These are phyloP conservation scores for Ophioderma brevispina DNA, from an alignment of 35 echinoderm and acorn worm genomes.

Conservation along the genomic window DNA sequence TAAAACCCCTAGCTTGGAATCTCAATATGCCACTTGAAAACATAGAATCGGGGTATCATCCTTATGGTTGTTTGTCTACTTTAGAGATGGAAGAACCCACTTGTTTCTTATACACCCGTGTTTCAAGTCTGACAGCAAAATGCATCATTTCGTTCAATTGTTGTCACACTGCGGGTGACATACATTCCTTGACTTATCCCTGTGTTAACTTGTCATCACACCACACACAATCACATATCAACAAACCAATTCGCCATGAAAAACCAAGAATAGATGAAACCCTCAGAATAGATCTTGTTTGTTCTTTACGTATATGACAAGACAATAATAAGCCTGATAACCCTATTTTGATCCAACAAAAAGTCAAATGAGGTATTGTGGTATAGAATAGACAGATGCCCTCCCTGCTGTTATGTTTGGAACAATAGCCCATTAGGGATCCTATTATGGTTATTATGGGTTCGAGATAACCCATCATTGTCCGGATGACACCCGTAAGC, in stretches of 20 bases:
- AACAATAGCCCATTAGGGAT: neutral
- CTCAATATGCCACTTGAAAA: too few species aligned
- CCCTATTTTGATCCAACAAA: neutral
- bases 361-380: neutral
- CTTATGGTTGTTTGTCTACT: too few species aligned
- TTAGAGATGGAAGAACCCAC: too few species aligned
- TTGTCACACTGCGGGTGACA: too few species aligned
- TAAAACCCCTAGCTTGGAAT: too few species aligned
- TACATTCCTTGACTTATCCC: too few species aligned
- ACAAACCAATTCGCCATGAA: neutral
- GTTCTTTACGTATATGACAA: neutral
- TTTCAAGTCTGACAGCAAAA: too few species aligned
- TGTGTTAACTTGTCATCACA: too few species aligned
- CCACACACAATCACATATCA: neutral
- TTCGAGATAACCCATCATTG: neutral
- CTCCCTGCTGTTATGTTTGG: neutral
- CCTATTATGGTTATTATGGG: neutral
- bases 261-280: neutral
- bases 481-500: neutral
- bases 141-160: too few species aligned
- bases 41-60: too few species aligned
- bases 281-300: neutral
- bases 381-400: neutral
- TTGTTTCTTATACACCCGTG: too few species aligned
- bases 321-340: neutral